These are phyloP conservation scores for Gobius niger DNA, from an alignment of 2,113 vertebrate genomes.

Conservation along the genomic window DNA sequence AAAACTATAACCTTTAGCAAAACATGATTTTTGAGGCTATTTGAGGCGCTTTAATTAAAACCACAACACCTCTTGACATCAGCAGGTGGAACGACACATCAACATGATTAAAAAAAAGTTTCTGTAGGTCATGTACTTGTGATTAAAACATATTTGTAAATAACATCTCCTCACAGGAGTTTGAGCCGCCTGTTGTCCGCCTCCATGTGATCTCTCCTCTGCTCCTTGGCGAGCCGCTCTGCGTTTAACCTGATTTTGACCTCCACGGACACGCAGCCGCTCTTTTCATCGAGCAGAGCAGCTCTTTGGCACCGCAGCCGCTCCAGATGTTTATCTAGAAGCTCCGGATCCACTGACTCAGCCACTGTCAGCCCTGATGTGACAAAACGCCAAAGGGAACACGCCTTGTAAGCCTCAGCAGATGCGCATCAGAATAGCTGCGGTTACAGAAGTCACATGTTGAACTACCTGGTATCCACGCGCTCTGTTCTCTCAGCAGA, in stretches of 20 bases:
- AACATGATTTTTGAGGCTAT: too few relatives aligned
- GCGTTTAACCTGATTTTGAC: slow-evolving; percentile 64
- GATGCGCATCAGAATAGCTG: not conserved
- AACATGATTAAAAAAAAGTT: too few relatives aligned
- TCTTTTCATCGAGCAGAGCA: slow-evolving; percentile 59
- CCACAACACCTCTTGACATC: too few relatives aligned
- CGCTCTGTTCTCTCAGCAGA: slow-evolving; percentile 12
- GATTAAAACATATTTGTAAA: too few relatives aligned
- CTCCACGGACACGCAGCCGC: slow-evolving; percentile 63
- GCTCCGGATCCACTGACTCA: slow-evolving; percentile 61
- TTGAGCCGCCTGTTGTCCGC: slow-evolving; percentile 61
- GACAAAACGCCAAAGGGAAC: not conserved
- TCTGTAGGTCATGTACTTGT: too few relatives aligned
- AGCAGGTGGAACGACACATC: too few relatives aligned
- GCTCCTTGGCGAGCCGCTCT: slow-evolving; percentile 57
- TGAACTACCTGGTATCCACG: slow-evolving; percentile 33
- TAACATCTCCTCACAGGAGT: slow-evolving; percentile 63
- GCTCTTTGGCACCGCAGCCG: slow-evolving; percentile 58
- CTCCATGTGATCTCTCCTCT: slow-evolving; percentile 60
- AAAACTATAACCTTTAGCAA: too few relatives aligned
- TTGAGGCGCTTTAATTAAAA: too few relatives aligned
- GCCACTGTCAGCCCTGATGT: slow-evolving; percentile 72
- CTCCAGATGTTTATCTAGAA: slow-evolving; percentile 66
- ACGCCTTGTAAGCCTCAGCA: not conserved
- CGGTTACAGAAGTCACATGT: not conserved